phyloP scores from a whole-genome alignment of 2,888 invertebrate genomes.

The Lasiommata megera region DNA sequence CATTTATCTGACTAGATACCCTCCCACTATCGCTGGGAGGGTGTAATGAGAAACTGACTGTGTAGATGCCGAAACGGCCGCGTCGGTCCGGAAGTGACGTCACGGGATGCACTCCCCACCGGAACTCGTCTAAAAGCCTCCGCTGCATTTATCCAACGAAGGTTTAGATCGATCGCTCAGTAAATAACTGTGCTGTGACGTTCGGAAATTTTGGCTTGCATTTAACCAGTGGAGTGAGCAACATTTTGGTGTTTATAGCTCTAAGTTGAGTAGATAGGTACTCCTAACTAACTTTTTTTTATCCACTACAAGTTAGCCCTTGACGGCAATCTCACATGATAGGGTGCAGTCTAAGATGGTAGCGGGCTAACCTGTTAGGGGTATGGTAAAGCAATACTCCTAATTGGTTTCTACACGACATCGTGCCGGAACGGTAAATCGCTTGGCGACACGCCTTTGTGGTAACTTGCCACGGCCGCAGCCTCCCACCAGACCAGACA shows the following conservation, averaged over 20 bases:
- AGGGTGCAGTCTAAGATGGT: too few species aligned
- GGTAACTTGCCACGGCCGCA: too few species aligned
- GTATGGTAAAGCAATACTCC: too few species aligned
- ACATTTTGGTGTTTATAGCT: not conserved
- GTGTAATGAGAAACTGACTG: slow-evolving; percentile 29
- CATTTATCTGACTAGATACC: not conserved
- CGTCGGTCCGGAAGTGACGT: slow-evolving; percentile 57
- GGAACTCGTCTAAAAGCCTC: slow-evolving; percentile 68
- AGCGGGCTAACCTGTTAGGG: too few species aligned
- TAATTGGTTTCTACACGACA: too few species aligned
- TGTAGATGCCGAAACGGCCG: slow-evolving; percentile 26
- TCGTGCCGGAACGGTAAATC: too few species aligned
- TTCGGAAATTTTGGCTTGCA: slow-evolving; percentile 1
- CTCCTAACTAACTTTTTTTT: too few species aligned
- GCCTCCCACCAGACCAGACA: too few species aligned
- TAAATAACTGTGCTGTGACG: slow-evolving; percentile 12
- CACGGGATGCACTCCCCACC: slow-evolving; percentile 57
- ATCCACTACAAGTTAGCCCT: too few species aligned
- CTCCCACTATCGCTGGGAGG: not conserved
- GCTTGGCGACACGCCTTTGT: too few species aligned
- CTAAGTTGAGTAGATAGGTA: too few species aligned
- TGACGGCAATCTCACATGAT: too few species aligned
- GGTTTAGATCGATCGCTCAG: slow-evolving; percentile 15
- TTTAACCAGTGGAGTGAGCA: not conserved
- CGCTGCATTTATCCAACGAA: slow-evolving; percentile 59